These are phyloP conservation scores for Cataglyphis livida DNA, from an alignment of 2,888 invertebrate genomes.

Conservation along the genomic window DNA sequence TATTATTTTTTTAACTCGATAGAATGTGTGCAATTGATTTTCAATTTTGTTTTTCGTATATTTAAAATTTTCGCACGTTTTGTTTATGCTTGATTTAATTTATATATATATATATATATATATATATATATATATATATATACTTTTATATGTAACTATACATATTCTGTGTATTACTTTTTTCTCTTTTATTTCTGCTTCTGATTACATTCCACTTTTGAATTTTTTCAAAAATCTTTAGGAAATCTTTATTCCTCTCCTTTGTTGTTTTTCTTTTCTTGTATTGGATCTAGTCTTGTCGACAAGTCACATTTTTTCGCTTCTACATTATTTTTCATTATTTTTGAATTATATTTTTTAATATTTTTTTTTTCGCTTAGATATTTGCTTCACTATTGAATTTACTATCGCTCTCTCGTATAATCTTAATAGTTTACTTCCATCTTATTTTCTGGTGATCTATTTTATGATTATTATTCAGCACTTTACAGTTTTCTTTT, in stretches of 20 bases:
- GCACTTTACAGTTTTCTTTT: constrained; percentile 29
- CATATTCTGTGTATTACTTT: neutral
- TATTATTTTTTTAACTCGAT: neutral
- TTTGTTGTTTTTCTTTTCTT: neutral
- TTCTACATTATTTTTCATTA: too few species aligned
- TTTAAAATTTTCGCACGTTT: neutral
- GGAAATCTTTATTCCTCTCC: neutral
- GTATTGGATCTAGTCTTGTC: too few species aligned
- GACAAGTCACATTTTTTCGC: too few species aligned
- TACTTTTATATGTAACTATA: neutral
- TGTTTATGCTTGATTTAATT: neutral
- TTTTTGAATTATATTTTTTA: too few species aligned
- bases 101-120: neutral
- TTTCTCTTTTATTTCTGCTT: neutral
- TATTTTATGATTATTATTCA: constrained; percentile 35
- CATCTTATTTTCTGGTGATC: neutral
- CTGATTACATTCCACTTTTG: neutral
- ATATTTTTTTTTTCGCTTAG: neutral
- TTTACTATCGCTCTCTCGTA: neutral
- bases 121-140: neutral
- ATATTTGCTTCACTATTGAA: neutral
- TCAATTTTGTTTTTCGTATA: neutral
- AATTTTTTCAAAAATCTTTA: neutral
- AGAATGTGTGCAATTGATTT: neutral
- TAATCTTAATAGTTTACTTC: constrained; percentile 25